phyloP scores from a whole-genome alignment of 2,888 invertebrate species.

The Koerneria pararmatus region DNA sequence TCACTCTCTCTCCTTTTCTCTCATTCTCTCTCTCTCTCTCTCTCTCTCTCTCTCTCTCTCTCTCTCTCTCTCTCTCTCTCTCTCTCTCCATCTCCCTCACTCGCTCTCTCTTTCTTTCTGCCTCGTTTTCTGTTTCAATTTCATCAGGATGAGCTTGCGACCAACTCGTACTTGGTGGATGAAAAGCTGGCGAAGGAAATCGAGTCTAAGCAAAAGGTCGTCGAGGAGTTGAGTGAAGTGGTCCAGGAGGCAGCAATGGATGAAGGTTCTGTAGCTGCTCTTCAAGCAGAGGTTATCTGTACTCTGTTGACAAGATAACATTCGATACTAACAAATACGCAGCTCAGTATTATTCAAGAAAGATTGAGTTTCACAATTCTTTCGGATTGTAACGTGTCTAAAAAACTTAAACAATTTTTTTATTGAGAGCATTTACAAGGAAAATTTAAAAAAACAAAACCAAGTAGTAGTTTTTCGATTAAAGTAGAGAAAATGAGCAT shows the following conservation, averaged over 20 bases:
- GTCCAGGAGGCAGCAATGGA: constrained; percentile 70
- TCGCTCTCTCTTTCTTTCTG: constrained; percentile 1
- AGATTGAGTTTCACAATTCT: too few species aligned
- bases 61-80: neutral
- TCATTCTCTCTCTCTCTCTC: neutral
- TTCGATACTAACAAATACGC: too few species aligned
- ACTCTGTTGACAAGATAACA: too few species aligned
- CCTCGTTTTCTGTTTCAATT: neutral
- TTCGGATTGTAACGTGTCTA: too few species aligned
- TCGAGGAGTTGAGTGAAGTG: constrained; percentile 72
- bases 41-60: constrained; percentile 2
- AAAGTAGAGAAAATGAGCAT: too few species aligned
- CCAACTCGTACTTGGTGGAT: constrained; percentile 73
- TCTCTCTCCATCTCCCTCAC: too few species aligned
- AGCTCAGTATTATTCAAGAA: too few species aligned
- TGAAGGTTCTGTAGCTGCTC: constrained; percentile 69
- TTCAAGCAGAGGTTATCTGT: constrained; percentile 68
- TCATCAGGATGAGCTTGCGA: constrained; percentile 70
- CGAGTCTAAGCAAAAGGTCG: constrained; percentile 68
- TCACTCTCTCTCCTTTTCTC: too few species aligned
- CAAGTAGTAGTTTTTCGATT: too few species aligned
- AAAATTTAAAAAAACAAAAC: too few species aligned
- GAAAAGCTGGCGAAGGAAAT: constrained; percentile 78
- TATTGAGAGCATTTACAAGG: too few species aligned
- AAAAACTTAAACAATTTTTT: too few species aligned